phyloP scores from a whole-genome alignment of 2,888 invertebrate species.

The Gandaritis pyraliata region DNA sequence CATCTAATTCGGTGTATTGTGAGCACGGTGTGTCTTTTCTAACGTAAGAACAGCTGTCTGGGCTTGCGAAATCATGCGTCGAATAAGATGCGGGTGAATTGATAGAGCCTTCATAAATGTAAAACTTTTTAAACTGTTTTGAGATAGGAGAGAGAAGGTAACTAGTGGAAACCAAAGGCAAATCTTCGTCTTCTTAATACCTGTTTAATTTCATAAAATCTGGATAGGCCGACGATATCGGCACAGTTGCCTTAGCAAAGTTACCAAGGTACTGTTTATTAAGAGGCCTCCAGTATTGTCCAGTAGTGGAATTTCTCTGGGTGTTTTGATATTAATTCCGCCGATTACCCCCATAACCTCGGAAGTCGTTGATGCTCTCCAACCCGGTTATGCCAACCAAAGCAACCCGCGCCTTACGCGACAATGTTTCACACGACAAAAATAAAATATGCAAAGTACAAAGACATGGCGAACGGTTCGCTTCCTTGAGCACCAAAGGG shows the following conservation, averaged over 20 bases:
- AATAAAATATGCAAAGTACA: constrained; percentile 61
- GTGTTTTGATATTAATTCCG: too few species aligned
- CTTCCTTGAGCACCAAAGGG: constrained; percentile 76
- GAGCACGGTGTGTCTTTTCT: constrained; percentile 42
- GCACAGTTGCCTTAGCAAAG: too few species aligned
- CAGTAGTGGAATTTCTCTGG: too few species aligned
- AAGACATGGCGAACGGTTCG: constrained; percentile 69
- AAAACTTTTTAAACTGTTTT: not conserved
- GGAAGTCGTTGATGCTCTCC: too few species aligned
- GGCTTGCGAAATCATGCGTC: constrained; percentile 31
- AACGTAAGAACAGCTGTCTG: constrained; percentile 55
- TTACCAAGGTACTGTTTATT: too few species aligned
- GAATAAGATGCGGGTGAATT: constrained; percentile 23
- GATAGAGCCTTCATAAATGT: constrained; percentile 19
- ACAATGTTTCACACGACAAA: constrained; percentile 49
- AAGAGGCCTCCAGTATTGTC: too few species aligned
- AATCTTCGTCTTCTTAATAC: too few species aligned
- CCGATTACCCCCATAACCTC: too few species aligned
- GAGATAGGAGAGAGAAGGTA: not conserved
- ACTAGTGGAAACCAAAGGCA: too few species aligned
- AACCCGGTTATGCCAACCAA: too few species aligned
- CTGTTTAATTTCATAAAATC: too few species aligned
- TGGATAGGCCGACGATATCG: too few species aligned
- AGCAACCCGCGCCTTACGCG: not conserved
- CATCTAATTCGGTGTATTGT: constrained; percentile 71